Conservation (phyloP, 2,797 vertebrate species). For the Siniperca undulata region DNA sequence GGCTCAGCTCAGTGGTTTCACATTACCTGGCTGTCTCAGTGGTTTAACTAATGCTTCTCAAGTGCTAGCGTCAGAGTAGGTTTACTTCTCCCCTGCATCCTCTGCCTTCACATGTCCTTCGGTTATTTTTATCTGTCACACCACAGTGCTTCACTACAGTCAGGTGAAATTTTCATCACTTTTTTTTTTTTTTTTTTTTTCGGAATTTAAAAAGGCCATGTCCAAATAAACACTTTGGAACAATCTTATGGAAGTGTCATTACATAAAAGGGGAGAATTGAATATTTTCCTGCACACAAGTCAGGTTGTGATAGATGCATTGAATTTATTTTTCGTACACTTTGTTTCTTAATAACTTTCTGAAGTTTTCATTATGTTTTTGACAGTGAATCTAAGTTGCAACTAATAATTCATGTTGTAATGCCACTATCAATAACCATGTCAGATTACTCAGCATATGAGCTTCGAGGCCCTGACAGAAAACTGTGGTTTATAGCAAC, state of each 20-base stretch:
- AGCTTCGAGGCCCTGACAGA: background rate
- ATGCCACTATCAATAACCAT: background rate
- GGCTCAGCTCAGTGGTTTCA: slow-evolving; percentile 40
- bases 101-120: slow-evolving; percentile 25
- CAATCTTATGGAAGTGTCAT: background rate
- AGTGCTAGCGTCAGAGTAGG: slow-evolving; percentile 15
- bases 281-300: background rate
- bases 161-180: background rate
- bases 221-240: background rate
- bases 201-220: background rate
- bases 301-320: no score
- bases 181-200: background rate
- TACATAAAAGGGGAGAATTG: background rate
- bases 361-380: background rate
- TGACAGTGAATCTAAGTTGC: slow-evolving; percentile 6
- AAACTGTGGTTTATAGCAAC: background rate
- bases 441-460: slow-evolving; percentile 1
- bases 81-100: slow-evolving; percentile 41
- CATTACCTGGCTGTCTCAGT: slow-evolving; percentile 33
- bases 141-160: background rate
- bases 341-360: background rate
- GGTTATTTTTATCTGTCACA: slow-evolving; percentile 28
- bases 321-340: background rate
- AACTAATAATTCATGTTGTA: slow-evolving; percentile 3
- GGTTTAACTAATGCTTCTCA: slow-evolving; percentile 35